Base-by-base conservation (phyloP, 2,113 vertebrate genomes). In the Prolemur simus region DNA sequence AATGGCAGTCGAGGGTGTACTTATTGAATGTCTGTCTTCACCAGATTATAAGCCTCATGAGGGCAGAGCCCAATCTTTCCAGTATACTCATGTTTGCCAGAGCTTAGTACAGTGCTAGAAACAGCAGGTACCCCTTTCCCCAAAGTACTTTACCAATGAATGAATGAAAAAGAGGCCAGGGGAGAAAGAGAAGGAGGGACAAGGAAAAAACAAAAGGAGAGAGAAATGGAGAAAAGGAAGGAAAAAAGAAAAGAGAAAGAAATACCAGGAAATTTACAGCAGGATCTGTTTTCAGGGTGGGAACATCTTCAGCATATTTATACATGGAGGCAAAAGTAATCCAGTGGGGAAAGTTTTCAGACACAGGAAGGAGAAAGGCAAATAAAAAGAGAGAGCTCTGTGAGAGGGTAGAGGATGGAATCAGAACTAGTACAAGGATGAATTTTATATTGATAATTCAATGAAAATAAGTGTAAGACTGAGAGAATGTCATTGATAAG, bases 281-380 rank as follows among this genome's bases (percentile, higher is more conserved):
- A 56, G 63, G 42, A 74, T 39, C 47, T 68, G 14, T 83, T 83
- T 94, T 90, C 47, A 63, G 73, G 32, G 21, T 90, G 21, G 11
- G 37, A 89, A 60, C 39, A 27, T 47, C n/a, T 39, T 49, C 3
- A 82, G 60, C 4, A 34, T 32, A 58, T 52, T 69, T 68, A 17
- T n/a, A n/a, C 25, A 7, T 77, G 42, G 23, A 96, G 45, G 39
- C 15, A 94, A 90, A 92, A 73, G 49, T 56, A 76, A 94, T 37
- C 63, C 39, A 89, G 5, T 21, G 23, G 58, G 45, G 14, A 82
- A 27, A 66, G 56, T 60, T 83, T 84, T 39, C 58, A 49, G 69
- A 84, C 8, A 77, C 7, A 85, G 29, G 37, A 74, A 60, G 47
- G 6, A 32, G 45, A 74, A 68, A 39, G 12, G 32, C 25, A 77